A percentile compares a stretch with the other conserved stretches of the same genome.
Evolutionary conservation across 2,113 vertebrate species (phyloP).

Genomic region (Periophthalmus modestus): DNA sequence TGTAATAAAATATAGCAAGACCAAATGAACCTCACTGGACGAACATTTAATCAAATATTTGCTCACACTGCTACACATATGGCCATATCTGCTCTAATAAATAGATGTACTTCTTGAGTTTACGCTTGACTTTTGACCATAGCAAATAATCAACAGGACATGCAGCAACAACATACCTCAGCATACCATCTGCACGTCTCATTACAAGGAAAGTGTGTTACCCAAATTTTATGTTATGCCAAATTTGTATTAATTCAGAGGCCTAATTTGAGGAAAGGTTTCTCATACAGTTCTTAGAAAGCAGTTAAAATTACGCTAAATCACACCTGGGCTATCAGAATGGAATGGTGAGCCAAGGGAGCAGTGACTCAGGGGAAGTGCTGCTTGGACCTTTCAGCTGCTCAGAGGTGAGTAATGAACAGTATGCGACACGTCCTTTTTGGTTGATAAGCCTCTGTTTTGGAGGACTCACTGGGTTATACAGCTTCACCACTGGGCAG

Average conservation of each 20-base stretch:
- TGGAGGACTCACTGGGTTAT: constrained; percentile 68
- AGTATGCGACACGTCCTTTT: constrained; percentile 23
- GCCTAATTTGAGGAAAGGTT: neutral
- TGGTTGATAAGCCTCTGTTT: constrained; percentile 40
- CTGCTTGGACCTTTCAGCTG: constrained; percentile 19
- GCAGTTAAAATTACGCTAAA: constrained; percentile 14
- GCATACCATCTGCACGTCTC: neutral
- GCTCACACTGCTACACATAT: no score
- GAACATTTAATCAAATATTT: no score
- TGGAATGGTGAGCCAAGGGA: neutral
- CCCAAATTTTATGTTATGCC: neutral
- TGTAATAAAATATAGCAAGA: no score
- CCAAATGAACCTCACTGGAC: no score
- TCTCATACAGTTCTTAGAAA: neutral
- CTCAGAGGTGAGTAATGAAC: constrained; percentile 2
- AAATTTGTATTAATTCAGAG: neutral
- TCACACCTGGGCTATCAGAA: constrained; percentile 45
- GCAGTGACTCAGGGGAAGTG: neutral
- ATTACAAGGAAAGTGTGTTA: neutral
- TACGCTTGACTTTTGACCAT: neutral
- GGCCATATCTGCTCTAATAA: no score
- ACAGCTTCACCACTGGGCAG: constrained; percentile 18
- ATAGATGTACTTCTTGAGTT: no score
- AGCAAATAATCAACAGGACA: neutral
- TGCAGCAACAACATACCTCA: neutral